phyloP scores from a whole-genome alignment of 2,888 invertebrate genomes.

The Chloroclystis v-ata region DNA sequence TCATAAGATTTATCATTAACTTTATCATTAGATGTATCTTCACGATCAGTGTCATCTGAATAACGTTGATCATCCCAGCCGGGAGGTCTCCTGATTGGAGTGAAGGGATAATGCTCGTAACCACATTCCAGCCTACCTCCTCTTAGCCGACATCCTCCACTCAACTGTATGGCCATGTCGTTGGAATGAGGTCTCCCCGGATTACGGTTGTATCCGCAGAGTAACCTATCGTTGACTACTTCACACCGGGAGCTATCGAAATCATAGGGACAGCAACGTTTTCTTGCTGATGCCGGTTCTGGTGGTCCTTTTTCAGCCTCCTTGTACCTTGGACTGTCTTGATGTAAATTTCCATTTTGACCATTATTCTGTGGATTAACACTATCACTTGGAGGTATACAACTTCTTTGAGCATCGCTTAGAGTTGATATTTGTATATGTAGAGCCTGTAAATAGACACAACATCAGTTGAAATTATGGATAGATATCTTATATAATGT shows the following conservation, averaged over 20 bases:
- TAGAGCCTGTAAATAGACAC: too few relatives aligned
- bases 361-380: too few relatives aligned
- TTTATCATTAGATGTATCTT: too few relatives aligned
- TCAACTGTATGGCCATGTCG: slow-evolving; percentile 29
- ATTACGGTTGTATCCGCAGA: slow-evolving; percentile 60
- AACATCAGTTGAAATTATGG: too few relatives aligned
- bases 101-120: slow-evolving; percentile 48
- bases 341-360: neutral
- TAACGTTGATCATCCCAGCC: slow-evolving; percentile 21
- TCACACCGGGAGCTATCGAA: slow-evolving; percentile 51
- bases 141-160: slow-evolving; percentile 52
- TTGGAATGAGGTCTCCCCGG: slow-evolving; percentile 35
- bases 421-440: too few relatives aligned
- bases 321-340: neutral
- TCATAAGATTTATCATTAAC: too few relatives aligned
- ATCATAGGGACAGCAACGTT: slow-evolving; percentile 57
- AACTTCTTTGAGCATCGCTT: too few relatives aligned
- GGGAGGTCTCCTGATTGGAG: slow-evolving; percentile 35
- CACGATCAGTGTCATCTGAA: too few relatives aligned
- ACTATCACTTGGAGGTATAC: too few relatives aligned
- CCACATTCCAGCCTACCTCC: slow-evolving; percentile 61
- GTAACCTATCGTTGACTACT: slow-evolving; percentile 49
- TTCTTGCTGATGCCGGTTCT: slow-evolving; percentile 23
- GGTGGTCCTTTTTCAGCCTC: neutral
- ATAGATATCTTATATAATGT: too few relatives aligned